These are phyloP conservation scores for Polyploca ridens DNA, from an alignment of 2,888 invertebrate genomes.

Conservation along the genomic window DNA sequence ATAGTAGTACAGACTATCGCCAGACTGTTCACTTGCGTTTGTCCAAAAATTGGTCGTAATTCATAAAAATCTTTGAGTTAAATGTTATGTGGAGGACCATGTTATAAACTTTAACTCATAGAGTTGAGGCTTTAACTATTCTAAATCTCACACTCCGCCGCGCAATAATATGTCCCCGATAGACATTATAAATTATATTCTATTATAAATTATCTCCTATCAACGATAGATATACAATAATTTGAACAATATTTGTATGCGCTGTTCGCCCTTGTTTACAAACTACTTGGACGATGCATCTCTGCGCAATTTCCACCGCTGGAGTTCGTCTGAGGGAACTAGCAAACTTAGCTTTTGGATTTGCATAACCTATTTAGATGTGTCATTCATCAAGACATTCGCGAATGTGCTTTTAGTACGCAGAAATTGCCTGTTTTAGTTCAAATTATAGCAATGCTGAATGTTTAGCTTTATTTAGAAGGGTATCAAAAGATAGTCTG, in stretches of 20 bases:
- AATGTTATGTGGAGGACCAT: too few species aligned
- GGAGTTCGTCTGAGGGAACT: conserved; percentile 19
- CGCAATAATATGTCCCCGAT: too few species aligned
- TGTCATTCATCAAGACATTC: conserved; percentile 29
- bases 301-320: conserved; percentile 13
- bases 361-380: conserved; percentile 63
- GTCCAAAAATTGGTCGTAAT: too few species aligned
- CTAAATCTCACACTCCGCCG: too few species aligned
- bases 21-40: too few species aligned
- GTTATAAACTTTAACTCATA: too few species aligned
- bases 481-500: neutral
- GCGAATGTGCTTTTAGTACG: conserved; percentile 16
- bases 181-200: too few species aligned
- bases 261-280: neutral
- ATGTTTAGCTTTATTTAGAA: neutral
- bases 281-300: conserved; percentile 18
- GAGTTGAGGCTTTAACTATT: too few species aligned
- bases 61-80: too few species aligned
- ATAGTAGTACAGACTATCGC: too few species aligned
- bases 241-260: conserved; percentile 1
- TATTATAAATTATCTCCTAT: too few species aligned
- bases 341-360: conserved; percentile 41
- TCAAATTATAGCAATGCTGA: neutral
- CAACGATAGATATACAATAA: neutral
- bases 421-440: neutral